These are phyloP conservation scores for Sphaerodactylus townsendi DNA, from an alignment of 2,113 vertebrate genomes.

Conservation along the genomic window DNA sequence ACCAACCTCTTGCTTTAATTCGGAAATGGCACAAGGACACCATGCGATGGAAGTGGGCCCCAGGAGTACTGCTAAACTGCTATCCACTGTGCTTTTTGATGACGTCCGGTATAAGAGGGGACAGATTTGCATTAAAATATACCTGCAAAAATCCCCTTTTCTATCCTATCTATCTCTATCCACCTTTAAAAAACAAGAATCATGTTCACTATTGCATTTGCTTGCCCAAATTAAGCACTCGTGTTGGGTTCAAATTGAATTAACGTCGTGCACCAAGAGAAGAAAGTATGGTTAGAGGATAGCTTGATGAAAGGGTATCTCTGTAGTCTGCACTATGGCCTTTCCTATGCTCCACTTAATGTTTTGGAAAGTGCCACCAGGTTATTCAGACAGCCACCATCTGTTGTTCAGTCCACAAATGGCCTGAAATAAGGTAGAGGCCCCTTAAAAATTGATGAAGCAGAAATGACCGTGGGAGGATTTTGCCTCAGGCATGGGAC, in stretches of 20 bases:
- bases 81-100: not conserved
- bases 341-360: constrained; percentile 31
- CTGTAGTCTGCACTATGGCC: constrained; percentile 3
- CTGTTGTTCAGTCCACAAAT: not conserved
- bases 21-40: too few relatives aligned
- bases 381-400: not conserved
- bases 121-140: too few relatives aligned
- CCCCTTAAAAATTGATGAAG: not conserved
- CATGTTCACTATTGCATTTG: not conserved
- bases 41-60: too few relatives aligned
- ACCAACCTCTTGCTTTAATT: too few relatives aligned
- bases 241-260: not conserved
- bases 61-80: too few relatives aligned
- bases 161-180: too few relatives aligned
- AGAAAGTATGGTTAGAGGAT: not conserved
- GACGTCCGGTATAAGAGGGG: not conserved
- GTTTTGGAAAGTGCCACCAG: constrained; percentile 10
- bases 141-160: not conserved
- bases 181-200: not conserved
- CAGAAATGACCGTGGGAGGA: not conserved
- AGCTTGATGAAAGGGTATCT: constrained; percentile 6
- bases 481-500: not conserved
- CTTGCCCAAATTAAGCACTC: not conserved
- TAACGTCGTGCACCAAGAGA: not conserved
- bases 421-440: not conserved